Base-by-base conservation (phyloP, 2,888 invertebrate species). In the Drosophila pseudotalamancana region DNA sequence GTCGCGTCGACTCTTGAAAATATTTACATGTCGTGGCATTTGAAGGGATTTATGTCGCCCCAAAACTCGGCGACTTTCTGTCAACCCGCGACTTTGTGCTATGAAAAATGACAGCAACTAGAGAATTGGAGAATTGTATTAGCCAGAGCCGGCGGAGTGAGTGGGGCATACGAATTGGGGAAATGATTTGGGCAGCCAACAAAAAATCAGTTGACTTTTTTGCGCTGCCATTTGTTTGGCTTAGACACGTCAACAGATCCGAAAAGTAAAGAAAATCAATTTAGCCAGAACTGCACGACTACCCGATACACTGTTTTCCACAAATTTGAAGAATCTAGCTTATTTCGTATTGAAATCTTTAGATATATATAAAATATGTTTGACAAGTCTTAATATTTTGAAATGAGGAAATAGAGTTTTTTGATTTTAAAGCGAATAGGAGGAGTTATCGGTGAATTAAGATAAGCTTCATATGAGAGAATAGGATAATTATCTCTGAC, bases 1-100 rank as follows among this genome's bases (percentile, higher is more conserved):
- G 72, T 72, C 77, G 77, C 55, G 76, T 65, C 59, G 72, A 29
- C 64, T 72, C 64, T 64, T 64, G 61, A 73, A 87, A 82, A 81
- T 82, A 71, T 87, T 87, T 85, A 80, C 78, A 87, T 87, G 80
- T 81, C 88, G 50, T 65, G 79, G 79, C 83, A 72, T 76, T 82
- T 85, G 81, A 75, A 86, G 81, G 81, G 81, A 81, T 87, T 81
- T 81, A 87, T 82, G 86, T 77, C 67, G 69, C 65, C 68, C 72
- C 84, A 40, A 64, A 76, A 64, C 63, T 61, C 72, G 51, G 60
- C 77, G 59, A 53, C 72, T 60, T 46, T 42, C 64, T 74, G 63
- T 85, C 71, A 70, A 54, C 46, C 50, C 37, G 60, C 59, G 76
- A 67, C 87, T 82, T 86, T 86, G 53, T 21, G 56, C 42, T 60